Evolutionary conservation across 1,140 invertebrate genomes (phyloP).

Genomic region (Megalonaias nervosa): DNA sequence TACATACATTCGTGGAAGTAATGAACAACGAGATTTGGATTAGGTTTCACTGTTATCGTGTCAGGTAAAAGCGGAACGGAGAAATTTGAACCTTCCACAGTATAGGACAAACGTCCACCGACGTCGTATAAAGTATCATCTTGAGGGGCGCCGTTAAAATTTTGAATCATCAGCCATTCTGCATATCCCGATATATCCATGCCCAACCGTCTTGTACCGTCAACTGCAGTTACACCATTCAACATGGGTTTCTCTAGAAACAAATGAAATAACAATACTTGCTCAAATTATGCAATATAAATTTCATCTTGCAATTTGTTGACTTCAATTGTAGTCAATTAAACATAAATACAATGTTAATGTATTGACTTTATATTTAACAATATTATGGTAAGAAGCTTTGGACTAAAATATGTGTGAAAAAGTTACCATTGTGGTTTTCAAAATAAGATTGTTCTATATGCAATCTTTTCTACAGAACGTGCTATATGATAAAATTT

Average conservation of each 20-base stretch:
- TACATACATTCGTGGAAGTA: slow-evolving; percentile 49
- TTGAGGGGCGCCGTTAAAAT: slow-evolving; percentile 33
- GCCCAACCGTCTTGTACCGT: slow-evolving; percentile 26
- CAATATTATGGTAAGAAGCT: no score
- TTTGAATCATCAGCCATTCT: slow-evolving; percentile 43
- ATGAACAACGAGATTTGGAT: no score
- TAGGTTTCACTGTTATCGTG: slow-evolving; percentile 43
- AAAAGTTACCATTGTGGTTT: no score
- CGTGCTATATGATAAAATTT: no score
- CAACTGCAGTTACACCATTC: slow-evolving; percentile 31
- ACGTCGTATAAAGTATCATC: slow-evolving; percentile 39
- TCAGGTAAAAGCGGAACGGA: slow-evolving; percentile 40
- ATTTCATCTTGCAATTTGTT: no score
- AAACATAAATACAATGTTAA: no score
- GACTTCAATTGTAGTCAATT: no score
- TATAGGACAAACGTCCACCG: slow-evolving; percentile 29
- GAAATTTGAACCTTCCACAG: slow-evolving; percentile 27
- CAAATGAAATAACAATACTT: background rate
- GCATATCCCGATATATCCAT: slow-evolving; percentile 28
- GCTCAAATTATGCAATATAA: no score
- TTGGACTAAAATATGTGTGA: no score
- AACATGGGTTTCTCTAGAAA: slow-evolving; percentile 32
- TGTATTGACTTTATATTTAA: no score
- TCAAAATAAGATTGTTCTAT: no score
- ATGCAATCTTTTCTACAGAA: no score